phyloP scores from a whole-genome alignment of 2,113 vertebrate species.

The Melanostigma gelatinosum region DNA sequence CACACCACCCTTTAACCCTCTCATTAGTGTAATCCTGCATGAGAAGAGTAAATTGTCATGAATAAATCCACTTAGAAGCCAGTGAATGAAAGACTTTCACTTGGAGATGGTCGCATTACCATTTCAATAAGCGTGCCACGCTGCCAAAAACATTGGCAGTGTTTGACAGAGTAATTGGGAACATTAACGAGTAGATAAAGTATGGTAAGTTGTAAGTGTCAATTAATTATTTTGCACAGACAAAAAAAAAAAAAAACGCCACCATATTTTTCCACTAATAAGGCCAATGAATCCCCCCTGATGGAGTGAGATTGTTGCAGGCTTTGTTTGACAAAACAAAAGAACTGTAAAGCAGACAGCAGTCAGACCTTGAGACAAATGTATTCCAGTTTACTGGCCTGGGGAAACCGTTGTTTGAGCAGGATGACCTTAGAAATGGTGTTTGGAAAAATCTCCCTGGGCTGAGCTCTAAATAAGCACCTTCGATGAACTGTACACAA shows the following conservation, averaged over 20 bases:
- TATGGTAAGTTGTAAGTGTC: conserved; percentile 56
- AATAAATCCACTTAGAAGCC: conserved; percentile 83
- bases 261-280: conserved; percentile 58
- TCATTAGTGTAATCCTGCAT: conserved; percentile 82
- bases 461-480: conserved; percentile 72
- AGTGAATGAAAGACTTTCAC: conserved; percentile 78
- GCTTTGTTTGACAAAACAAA: conserved; percentile 73
- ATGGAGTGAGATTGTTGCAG: conserved; percentile 23
- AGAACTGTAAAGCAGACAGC: conserved; percentile 53
- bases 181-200: conserved; percentile 80
- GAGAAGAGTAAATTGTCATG: conserved; percentile 81
- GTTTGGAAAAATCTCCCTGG: conserved; percentile 64
- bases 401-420: conserved; percentile 65
- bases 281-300: conserved; percentile 38
- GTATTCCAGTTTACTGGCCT: conserved; percentile 50
- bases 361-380: conserved; percentile 71
- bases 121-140: conserved; percentile 77
- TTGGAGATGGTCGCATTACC: conserved; percentile 79
- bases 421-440: conserved; percentile 51
- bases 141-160: conserved; percentile 67
- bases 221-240: conserved; percentile 49
- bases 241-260: conserved; percentile 24
- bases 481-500: conserved; percentile 65
- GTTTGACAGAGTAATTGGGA: conserved; percentile 81
- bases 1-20: conserved; percentile 76